Percentiles rank a stretch among this genome's conserved stretches.
These are phyloP conservation scores for Rhinophrynus dorsalis DNA, from an alignment of 2,797 vertebrate species.

Conservation along the genomic window DNA sequence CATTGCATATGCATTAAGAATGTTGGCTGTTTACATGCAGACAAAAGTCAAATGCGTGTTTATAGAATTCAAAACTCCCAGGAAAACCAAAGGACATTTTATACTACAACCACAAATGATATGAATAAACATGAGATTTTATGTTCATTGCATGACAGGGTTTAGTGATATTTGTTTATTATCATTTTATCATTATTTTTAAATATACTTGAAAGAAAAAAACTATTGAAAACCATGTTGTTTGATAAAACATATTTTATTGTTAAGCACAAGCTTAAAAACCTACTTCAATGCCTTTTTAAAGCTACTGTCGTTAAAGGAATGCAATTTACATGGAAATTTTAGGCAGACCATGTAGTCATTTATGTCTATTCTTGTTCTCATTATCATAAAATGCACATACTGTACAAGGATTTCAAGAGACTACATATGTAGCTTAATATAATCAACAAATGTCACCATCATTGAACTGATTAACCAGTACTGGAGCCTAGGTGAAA, in stretches of 20 bases:
- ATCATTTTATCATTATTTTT: not conserved
- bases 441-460: constrained; percentile 19
- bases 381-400: constrained; percentile 20
- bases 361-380: constrained; percentile 32
- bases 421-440: not conserved
- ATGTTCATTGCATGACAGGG: not conserved
- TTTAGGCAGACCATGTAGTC: constrained; percentile 15
- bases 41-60: constrained; percentile 32
- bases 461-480: constrained; percentile 19
- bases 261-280: constrained; percentile 11
- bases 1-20: constrained; percentile 9
- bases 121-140: constrained; percentile 6
- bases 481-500: not conserved
- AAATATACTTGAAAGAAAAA: not conserved
- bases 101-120: not conserved
- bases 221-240: not conserved
- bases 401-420: not conserved
- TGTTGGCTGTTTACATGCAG: constrained; percentile 5
- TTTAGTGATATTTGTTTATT: not conserved
- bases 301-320: constrained; percentile 18
- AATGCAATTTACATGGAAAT: constrained; percentile 38
- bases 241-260: constrained; percentile 12
- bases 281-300: constrained; percentile 10
- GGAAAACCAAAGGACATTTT: constrained; percentile 9
- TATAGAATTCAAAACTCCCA: constrained; percentile 10